Evolutionary conservation across 2,888 invertebrate species (phyloP).

Genomic region (Plebejus melissa): DNA sequence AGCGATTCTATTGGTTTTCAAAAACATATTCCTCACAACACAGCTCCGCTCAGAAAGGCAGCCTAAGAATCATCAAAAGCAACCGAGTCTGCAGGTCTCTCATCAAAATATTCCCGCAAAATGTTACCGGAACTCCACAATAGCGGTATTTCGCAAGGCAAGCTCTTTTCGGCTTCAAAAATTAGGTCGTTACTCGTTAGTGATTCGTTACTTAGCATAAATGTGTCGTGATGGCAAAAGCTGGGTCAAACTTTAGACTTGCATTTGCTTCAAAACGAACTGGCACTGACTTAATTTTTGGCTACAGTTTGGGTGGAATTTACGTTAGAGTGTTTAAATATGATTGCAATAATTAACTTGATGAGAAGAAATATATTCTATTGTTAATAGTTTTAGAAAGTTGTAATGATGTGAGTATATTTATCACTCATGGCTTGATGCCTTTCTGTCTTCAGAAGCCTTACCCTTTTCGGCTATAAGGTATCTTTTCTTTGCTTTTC

Average conservation of each 20-base stretch:
- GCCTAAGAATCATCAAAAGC: too few species aligned
- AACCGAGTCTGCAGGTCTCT: not conserved
- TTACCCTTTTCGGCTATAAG: too few species aligned
- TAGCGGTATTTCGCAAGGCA: constrained; percentile 5
- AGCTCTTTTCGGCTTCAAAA: constrained; percentile 1
- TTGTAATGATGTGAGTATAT: too few species aligned
- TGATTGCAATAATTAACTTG: not conserved
- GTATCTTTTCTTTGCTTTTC: too few species aligned
- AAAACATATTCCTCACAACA: too few species aligned
- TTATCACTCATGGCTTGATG: too few species aligned
- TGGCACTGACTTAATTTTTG: not conserved
- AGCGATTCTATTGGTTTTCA: too few species aligned
- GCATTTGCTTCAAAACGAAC: not conserved
- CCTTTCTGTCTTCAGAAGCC: too few species aligned
- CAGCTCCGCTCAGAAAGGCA: too few species aligned
- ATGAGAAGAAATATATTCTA: too few species aligned
- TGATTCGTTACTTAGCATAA: constrained; percentile 17
- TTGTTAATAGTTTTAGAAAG: too few species aligned
- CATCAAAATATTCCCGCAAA: not conserved
- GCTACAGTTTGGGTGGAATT: not conserved
- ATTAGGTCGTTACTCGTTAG: constrained; percentile 19
- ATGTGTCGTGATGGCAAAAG: not conserved
- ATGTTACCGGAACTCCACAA: not conserved
- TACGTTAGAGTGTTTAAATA: not conserved
- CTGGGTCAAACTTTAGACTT: constrained; percentile 10